Percentiles rank a stretch among this genome's conserved stretches.
Conservation (phyloP, 1,140 invertebrate species). For the Aphaenogaster ashmeadi region DNA sequence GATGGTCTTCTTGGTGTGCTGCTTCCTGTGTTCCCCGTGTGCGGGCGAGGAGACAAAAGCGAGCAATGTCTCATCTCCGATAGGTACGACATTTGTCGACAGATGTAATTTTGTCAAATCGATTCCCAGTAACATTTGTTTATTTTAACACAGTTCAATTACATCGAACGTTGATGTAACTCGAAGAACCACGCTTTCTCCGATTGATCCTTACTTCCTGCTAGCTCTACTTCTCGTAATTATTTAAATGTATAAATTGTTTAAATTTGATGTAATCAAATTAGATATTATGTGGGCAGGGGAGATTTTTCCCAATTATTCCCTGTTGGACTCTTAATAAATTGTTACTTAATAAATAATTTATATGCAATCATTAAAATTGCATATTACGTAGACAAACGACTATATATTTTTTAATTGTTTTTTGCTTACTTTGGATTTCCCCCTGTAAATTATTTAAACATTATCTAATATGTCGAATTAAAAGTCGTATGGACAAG, state of each 20-base stretch:
- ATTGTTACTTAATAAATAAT: background rate
- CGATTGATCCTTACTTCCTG: background rate
- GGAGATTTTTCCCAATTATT: background rate
- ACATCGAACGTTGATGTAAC: background rate
- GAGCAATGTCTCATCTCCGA: background rate
- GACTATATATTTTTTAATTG: background rate
- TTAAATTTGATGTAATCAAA: constrained; percentile 7
- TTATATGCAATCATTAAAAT: background rate
- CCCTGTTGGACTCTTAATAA: background rate
- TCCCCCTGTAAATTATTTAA: background rate
- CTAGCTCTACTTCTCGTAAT: background rate
- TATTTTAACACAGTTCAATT: background rate
- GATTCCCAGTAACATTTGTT: background rate
- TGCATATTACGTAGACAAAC: background rate
- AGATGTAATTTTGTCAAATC: background rate
- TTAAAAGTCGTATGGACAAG: background rate
- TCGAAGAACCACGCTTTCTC: background rate
- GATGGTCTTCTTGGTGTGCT: constrained; percentile 22
- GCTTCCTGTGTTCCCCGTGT: constrained; percentile 24
- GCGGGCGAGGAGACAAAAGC: background rate
- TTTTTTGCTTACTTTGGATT: background rate
- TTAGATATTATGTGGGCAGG: background rate
- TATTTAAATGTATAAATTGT: constrained; percentile 4
- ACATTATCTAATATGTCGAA: background rate
- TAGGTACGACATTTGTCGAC: background rate